Base-by-base conservation (phyloP, 1,140 invertebrate genomes). In the Myzus persicae region DNA sequence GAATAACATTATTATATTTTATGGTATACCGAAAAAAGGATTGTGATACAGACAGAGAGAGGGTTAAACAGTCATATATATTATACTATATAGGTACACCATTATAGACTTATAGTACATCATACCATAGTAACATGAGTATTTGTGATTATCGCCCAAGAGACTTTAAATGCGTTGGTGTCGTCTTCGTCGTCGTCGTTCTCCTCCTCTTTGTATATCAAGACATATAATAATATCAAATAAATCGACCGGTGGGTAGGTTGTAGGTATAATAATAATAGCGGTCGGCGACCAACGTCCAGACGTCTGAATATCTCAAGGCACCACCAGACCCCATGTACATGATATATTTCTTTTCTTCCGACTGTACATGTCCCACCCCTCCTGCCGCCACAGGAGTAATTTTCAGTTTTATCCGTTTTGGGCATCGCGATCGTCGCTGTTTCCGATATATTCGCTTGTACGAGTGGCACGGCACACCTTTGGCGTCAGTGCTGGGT, bases 261-360 rank as follows among this genome's bases (percentile, higher is more conserved):
- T 76, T 76, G 38, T 85, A 87, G 42, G 26, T 87, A 44, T 87
- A 40, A 26, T 40, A 42, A 85, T 85, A 85, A 44, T 85, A 44
- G 46, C 36, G 85, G 38, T 76, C 90, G 90, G 90, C 90, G 90
- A 81, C 90, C 90, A 44, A 20, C 46, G 90, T 91, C 90, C 90
- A 91, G 90, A 91, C 90, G 90, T 91, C 90, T 91, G 90, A 67
- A 82, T 91, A 91, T 91, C 42, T 82, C n/a, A 2, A 91, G 67
- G 90, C 90, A 91, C 90, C 82, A 42, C 67, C 67, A 91, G 67
- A 91, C 90, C 67, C 67, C 36, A 2, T 76, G 26, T 76, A 31
- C 26, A n/a, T 87, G 14, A 51, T 51, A 76, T 76, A 76, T 85
- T 85, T 85, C 51, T 54, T 48, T 90, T 40, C n/a, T 42, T 44